Evolutionary conservation across 2,888 invertebrate genomes (phyloP), one percentile per base, ranked within the genome.

Genomic region (Dione vanillae): DNA sequence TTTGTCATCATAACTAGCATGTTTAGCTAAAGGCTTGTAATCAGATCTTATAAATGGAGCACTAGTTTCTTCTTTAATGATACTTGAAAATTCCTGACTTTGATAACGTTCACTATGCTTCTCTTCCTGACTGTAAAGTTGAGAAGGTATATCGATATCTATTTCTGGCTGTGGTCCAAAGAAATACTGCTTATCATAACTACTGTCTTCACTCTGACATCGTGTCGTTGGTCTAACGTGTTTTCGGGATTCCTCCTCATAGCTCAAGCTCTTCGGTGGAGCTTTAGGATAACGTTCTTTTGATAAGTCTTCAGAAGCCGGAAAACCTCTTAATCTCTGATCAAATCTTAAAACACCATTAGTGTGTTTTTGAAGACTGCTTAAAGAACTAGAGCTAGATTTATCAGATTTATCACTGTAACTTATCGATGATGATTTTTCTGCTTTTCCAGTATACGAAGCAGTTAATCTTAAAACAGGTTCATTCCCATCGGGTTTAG

Each of bases 1-100:
- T 79, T 94, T 95, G 76, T 95, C 95, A 73, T 95, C 95, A 69
- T 95, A 95, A 76, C 95, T 95, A n/a, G 95, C 94, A 78, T 95
- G 95, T 82, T 95, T 95, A 37, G 94, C 94, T 54, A 95, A 78
- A 10, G 95, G 94, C 78, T 95, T 95, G 71, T 93, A 94, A 47
- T 94, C 94, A 2, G 94, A 92, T 56, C 94, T 88, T 64, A 94
- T 87, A 74, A 92, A 93, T 69, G 92, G 91, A 72, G 85, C 83
- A 74, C 80, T 76, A 20, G 78, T 75, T 72, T 92, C 91, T 69
- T 93, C 93, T 16, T 89, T 86, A 69, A 93, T 85, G 20, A 93
- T 89, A 71, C 87, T 90, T 0, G 95, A 93, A 83, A 95, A 95
- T 76, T 95, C 95, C 85, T 95, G 95, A 75, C 95, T 95, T 83